phyloP scores from a whole-genome alignment of 2,888 invertebrate species.

The Phaedon cochleariae region DNA sequence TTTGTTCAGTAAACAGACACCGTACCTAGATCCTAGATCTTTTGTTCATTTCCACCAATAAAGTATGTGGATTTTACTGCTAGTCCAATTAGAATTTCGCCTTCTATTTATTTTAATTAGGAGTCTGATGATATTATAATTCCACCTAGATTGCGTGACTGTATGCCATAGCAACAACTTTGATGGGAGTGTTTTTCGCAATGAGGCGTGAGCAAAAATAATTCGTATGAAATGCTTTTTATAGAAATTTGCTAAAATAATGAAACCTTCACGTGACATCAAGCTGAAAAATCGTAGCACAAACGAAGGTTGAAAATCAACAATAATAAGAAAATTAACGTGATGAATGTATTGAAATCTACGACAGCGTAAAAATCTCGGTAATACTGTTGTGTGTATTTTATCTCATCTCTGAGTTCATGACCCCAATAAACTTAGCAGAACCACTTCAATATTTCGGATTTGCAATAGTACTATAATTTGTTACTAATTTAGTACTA shows the following conservation, averaged over 20 bases:
- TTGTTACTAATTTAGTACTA: no score
- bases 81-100: background rate
- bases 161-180: background rate
- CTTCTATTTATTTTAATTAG: conserved; percentile 12
- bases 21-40: no score
- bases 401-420: no score
- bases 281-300: background rate
- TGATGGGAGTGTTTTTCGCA: conserved; percentile 14
- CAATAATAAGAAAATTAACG: background rate
- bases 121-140: conserved; percentile 8
- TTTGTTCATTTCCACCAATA: no score
- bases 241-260: background rate
- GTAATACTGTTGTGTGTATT: no score
- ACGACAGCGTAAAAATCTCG: no score
- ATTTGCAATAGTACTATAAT: no score
- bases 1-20: no score
- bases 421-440: no score
- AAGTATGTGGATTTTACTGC: background rate
- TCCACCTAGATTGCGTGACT: conserved; percentile 14
- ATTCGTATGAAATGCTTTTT: background rate
- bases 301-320: background rate
- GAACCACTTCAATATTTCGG: no score
- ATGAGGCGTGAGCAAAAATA: conserved; percentile 13
- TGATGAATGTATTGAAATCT: no score
- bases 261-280: background rate